A percentile compares a stretch with the other conserved stretches of the same genome.
Conservation (phyloP, 1,140 invertebrate genomes). For the Liolophura sinensis region DNA sequence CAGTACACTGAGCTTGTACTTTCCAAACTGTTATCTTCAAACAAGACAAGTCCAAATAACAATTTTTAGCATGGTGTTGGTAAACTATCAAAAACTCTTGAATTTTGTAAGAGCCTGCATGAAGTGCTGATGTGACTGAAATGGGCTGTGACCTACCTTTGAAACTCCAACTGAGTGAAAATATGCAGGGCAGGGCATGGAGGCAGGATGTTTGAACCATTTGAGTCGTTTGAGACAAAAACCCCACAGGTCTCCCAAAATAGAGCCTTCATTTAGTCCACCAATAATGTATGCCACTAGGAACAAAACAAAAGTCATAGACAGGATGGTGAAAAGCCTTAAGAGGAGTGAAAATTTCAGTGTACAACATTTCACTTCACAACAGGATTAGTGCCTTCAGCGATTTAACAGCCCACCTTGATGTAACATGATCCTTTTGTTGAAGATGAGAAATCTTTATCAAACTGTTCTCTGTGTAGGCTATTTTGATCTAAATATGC, state of each 20-base stretch:
- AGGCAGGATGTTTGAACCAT: constrained; percentile 10
- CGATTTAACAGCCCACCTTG: background rate
- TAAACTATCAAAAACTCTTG: background rate
- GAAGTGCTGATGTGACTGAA: background rate
- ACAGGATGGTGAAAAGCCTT: constrained; percentile 11
- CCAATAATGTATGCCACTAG: constrained; percentile 9
- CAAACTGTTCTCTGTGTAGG: too few relatives aligned
- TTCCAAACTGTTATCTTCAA: background rate
- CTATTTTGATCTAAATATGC: background rate
- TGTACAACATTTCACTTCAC: background rate
- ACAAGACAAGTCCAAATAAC: background rate
- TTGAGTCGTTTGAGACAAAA: constrained; percentile 11
- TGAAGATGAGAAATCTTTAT: background rate
- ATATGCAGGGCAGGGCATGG: constrained; percentile 17
- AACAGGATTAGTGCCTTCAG: background rate
- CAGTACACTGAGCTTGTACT: background rate
- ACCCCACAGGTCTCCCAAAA: constrained; percentile 11
- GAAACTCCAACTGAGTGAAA: constrained; percentile 17
- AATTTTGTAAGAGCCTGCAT: too few relatives aligned
- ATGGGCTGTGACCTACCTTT: background rate
- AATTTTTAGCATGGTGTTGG: background rate
- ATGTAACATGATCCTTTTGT: background rate
- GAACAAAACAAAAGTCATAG: background rate
- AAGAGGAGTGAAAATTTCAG: constrained; percentile 15
- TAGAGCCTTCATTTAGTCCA: constrained; percentile 3